These are phyloP conservation scores for Microcebus ravelobensis DNA, from an alignment of 2,113 vertebrate species.

Conservation along the genomic window DNA sequence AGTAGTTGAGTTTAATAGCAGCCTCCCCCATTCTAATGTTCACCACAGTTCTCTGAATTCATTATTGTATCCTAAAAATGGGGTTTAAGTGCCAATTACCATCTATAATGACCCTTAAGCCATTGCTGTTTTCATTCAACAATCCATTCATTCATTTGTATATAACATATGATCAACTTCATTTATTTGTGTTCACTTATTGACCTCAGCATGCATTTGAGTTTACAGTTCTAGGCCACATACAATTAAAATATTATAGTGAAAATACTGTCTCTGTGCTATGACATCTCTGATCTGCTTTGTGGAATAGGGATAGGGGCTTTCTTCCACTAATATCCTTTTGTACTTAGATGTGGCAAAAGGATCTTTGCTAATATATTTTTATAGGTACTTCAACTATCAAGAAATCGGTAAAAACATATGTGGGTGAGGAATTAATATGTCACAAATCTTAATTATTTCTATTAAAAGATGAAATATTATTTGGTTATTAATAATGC, in stretches of 20 bases:
- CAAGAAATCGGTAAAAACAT: background rate
- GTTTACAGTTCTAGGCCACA: background rate
- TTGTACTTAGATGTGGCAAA: background rate
- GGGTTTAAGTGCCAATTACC: background rate
- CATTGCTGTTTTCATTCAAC: background rate
- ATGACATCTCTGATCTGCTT: background rate
- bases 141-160: background rate
- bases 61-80: background rate
- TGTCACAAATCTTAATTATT: background rate
- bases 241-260: background rate
- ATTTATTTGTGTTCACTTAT: background rate
- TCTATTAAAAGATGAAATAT: background rate
- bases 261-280: background rate
- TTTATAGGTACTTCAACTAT: background rate
- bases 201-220: background rate
- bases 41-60: background rate
- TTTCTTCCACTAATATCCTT: background rate
- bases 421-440: background rate
- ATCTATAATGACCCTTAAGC: background rate
- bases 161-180: background rate
- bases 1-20: no score
- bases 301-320: background rate
- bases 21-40: background rate
- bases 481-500: background rate
- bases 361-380: background rate